A percentile compares a stretch with the other conserved stretches of the same genome.
phyloP scores from a whole-genome alignment of 2,888 invertebrate genomes.

The Gerris lacustris region DNA sequence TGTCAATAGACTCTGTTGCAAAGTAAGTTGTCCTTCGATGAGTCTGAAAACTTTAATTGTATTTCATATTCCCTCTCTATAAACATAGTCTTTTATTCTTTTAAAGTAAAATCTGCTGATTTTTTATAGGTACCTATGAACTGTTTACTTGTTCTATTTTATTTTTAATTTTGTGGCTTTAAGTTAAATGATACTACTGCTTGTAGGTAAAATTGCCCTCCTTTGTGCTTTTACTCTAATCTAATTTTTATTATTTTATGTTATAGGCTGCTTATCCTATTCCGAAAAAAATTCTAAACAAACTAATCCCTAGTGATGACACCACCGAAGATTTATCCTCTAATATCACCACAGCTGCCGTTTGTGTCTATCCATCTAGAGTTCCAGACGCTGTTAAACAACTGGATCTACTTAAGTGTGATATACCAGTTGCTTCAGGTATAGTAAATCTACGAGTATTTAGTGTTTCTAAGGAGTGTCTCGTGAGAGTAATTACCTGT shows the following conservation, averaged over 20 bases:
- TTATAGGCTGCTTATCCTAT: slow-evolving; percentile 14
- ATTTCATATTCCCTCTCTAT: slow-evolving; percentile 5
- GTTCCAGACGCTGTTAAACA: slow-evolving; percentile 57
- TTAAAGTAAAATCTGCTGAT: neutral
- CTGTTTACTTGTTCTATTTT: slow-evolving; percentile 21
- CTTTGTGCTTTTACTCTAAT: too few relatives aligned
- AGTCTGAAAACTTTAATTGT: slow-evolving; percentile 35
- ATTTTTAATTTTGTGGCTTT: slow-evolving; percentile 22
- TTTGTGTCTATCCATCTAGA: slow-evolving; percentile 88
- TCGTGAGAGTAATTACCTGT: too few relatives aligned
- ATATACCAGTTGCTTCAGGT: slow-evolving; percentile 72
- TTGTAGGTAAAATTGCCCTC: too few relatives aligned
- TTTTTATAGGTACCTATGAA: neutral
- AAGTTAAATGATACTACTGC: too few relatives aligned
- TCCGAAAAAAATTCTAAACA: slow-evolving; percentile 8
- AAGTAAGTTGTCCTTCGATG: slow-evolving; percentile 43
- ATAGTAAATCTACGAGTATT: slow-evolving; percentile 28
- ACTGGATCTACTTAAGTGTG: slow-evolving; percentile 42
- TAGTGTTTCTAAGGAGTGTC: neutral
- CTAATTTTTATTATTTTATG: too few relatives aligned
- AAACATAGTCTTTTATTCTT: slow-evolving; percentile 21
- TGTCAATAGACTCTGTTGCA: slow-evolving; percentile 66
- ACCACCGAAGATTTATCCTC: slow-evolving; percentile 11
- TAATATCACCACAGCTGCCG: slow-evolving; percentile 57
- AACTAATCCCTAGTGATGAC: slow-evolving; percentile 1